Evolutionary conservation across 1,140 invertebrate genomes (phyloP), one percentile per base, ranked within the genome.

Genomic region (Tetragonula clypearis): DNA sequence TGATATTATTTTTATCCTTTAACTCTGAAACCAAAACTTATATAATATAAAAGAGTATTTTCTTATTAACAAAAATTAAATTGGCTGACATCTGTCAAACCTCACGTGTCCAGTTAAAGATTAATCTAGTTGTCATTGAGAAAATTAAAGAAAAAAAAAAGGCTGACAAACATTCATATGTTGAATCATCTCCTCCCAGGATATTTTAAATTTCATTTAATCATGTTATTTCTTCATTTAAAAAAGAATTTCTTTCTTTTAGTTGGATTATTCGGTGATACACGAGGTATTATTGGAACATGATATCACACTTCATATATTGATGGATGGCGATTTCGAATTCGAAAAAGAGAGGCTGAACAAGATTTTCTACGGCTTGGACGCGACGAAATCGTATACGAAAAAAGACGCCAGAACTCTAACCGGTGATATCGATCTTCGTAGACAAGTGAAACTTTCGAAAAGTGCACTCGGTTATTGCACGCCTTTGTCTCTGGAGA

Each of bases 391-490:
- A 65, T 97, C 97, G 0, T 98, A 97, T 91, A 98, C 97, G 0
- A 97, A 97, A 87, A 98, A 97, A 86, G 97, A 97, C 91, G 96
- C 96, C 30, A 96, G 96, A 82, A 90, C 94, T 5, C 90, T 97
- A 4, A 95, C 94, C 6, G 97, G 97, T 0, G 97, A 98, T 90
- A 90, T 93, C 0, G 96, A 96, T 65, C 94, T 98, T 17, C 95
- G 96, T 68, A 96, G 96, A 69, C 96, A 98, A 93, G 96, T 98
- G 2, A 96, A 96, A 80, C 93, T 98, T 53, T 97, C 98, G 0
- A 98, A 97, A 91, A 96, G 96, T 78, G 96, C 96, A 66, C 93
- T 98, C 17, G 97, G 97, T 53, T 96, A 97, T n/a, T 99, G 98
- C 92, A 96, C 96, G 0, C 96, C 97, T 0, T 94, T 99, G 12